Conservation (phyloP, 2,797 vertebrate genomes). For the Botia kubotai region DNA sequence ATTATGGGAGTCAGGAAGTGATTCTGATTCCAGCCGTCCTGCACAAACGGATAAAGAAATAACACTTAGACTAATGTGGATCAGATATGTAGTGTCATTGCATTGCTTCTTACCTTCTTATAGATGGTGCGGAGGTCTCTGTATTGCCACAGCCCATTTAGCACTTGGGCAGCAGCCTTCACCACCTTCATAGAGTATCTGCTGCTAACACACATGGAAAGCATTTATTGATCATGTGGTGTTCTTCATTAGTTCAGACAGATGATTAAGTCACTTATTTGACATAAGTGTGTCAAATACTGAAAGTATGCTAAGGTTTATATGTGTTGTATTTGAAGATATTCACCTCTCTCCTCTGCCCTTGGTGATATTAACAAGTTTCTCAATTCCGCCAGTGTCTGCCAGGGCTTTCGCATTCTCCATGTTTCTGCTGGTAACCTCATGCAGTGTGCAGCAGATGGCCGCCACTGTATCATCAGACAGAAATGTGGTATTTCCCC, state of each 20-base stretch:
- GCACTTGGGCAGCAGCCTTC: slow-evolving; percentile 95
- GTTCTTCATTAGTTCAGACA: neutral
- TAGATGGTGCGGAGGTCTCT: slow-evolving; percentile 96
- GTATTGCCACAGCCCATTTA: slow-evolving; percentile 98
- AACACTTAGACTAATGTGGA: neutral
- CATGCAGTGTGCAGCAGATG: slow-evolving; percentile 95
- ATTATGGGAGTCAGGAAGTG: slow-evolving; percentile 98
- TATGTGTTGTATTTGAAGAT: too few species aligned
- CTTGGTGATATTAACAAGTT: slow-evolving; percentile 97
- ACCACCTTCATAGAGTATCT: slow-evolving; percentile 97
- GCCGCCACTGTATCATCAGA: slow-evolving; percentile 94
- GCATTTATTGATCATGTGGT: neutral
- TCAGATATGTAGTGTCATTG: neutral
- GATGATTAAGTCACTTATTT: neutral
- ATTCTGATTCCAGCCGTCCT: slow-evolving; percentile 99
- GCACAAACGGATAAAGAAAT: slow-evolving; percentile 41
- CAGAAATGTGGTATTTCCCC: slow-evolving; percentile 85
- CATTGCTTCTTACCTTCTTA: slow-evolving; percentile 86
- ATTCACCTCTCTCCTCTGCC: slow-evolving; percentile 91
- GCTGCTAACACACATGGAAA: slow-evolving; percentile 37
- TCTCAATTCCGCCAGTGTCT: slow-evolving; percentile 94
- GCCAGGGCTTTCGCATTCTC: slow-evolving; percentile 97
- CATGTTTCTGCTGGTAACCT: slow-evolving; percentile 99
- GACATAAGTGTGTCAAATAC: neutral
- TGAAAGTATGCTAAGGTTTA: neutral